A percentile compares a stretch with the other conserved stretches of the same genome.
These are phyloP conservation scores for Rallus limicola DNA, from an alignment of 2,113 vertebrate species.

Conservation along the genomic window DNA sequence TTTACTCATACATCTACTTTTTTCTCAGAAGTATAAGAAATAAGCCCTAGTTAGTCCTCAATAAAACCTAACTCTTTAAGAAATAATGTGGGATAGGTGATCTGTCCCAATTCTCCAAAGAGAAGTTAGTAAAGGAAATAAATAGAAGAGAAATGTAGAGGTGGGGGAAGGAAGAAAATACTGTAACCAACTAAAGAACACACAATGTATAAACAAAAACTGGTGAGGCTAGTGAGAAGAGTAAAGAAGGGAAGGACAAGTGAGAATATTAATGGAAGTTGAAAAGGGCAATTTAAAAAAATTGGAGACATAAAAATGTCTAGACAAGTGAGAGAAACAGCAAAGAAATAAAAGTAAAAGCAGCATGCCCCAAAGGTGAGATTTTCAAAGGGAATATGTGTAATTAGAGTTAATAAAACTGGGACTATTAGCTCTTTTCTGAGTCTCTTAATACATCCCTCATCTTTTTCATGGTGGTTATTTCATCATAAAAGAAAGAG, in stretches of 20 bases:
- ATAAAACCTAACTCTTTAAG: neutral
- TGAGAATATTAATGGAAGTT: neutral
- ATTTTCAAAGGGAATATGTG: slow-evolving; percentile 17
- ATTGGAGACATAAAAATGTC: neutral
- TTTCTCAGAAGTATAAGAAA: neutral
- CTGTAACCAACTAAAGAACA: neutral
- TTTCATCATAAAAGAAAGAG: neutral
- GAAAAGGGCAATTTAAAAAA: neutral
- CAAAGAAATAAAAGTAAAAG: neutral
- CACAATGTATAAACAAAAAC: neutral
- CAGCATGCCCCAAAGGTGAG: neutral
- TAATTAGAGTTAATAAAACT: neutral
- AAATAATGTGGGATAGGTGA: neutral
- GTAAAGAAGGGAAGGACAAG: neutral
- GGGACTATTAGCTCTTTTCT: neutral
- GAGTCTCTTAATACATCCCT: neutral
- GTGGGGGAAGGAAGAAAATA: neutral
- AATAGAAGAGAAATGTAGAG: neutral
- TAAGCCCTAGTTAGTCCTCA: neutral
- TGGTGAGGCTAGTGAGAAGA: neutral
- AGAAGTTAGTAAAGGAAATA: neutral
- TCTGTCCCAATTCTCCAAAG: neutral
- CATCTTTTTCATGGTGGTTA: neutral
- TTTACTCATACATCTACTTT: neutral
- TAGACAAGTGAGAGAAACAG: slow-evolving; percentile 16